Evolutionary conservation across 2,888 invertebrate genomes (phyloP), one percentile per base, ranked within the genome.

Genomic region (Brachylomia viminalis): DNA sequence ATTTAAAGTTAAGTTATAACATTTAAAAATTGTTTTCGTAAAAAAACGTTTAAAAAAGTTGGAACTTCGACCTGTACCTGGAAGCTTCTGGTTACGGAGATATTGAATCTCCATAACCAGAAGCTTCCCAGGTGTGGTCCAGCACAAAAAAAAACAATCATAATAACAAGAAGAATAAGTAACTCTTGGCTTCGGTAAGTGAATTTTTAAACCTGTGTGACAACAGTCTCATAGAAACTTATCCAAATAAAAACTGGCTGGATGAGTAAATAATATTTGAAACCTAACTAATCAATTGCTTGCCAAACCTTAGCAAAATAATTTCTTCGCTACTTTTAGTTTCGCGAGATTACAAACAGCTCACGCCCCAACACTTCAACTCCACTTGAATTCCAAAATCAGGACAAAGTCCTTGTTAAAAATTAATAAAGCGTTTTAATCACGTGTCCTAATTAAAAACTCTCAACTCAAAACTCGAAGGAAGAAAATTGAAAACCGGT

Each of bases 401-500:
- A 62, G 62, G n/a, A 72, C 82, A 70, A 58, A 78, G 45, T 67
- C 52, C 78, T 78, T 59, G 72, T 82, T 72, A 74, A 85, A 74
- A 82, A 82, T 75, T 79, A 83, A 79, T 86, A 87, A 79, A 83
- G 69, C 47, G 42, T 59, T 62, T 78, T 77, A 76, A 86, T 78
- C 64, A 78, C 69, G 77, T 68, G 49, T 87, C 59, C 73, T 72
- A 81, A 86, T 84, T 86, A 83, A 86, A 82, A 86, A 80, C 85
- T 86, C 77, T 76, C 38, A 72, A 77, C 75, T 78, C 71, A 30
- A 72, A 83, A 83, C 74, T 83, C 56, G 15, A 71, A 11, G 68
- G 64, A 83, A 83, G 77, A 80, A 83, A 82, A 86, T 87, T 84
- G 80, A 82, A 86, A 88, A 85, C 81, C 61, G 62, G 75, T 66